Evolutionary conservation across 2,888 invertebrate species (phyloP).

Genomic region (Phymatocera aterrima): DNA sequence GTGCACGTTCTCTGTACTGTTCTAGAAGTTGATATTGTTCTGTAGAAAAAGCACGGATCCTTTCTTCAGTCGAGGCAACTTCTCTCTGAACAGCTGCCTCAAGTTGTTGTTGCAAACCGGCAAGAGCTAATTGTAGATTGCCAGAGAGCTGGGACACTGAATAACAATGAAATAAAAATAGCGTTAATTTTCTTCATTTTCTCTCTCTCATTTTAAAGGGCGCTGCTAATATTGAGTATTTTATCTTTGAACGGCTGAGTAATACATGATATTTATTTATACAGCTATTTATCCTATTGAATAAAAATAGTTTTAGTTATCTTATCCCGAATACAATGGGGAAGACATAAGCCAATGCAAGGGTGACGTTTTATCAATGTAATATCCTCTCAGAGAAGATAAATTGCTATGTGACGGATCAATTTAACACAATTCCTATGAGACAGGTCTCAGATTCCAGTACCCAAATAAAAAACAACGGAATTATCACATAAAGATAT

Average conservation of each 20-base stretch:
- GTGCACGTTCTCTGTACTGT: slow-evolving; percentile 83
- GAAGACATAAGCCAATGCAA: background rate
- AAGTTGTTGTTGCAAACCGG: slow-evolving; percentile 81
- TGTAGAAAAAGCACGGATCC: slow-evolving; percentile 85
- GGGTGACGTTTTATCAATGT: slow-evolving; percentile 7
- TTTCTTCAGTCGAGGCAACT: slow-evolving; percentile 83
- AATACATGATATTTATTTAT: background rate
- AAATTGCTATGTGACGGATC: background rate
- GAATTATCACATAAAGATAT: background rate
- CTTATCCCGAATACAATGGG: background rate
- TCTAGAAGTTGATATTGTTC: slow-evolving; percentile 86
- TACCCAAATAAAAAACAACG: background rate
- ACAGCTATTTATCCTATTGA: background rate
- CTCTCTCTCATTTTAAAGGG: too few relatives aligned
- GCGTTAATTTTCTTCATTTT: background rate
- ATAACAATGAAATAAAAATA: slow-evolving; percentile 45
- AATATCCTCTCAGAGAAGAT: too few relatives aligned
- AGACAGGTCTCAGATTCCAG: background rate
- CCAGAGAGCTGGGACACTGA: slow-evolving; percentile 74
- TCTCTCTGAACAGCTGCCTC: slow-evolving; percentile 83
- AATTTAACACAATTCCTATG: background rate
- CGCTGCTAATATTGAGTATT: background rate
- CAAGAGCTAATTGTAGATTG: slow-evolving; percentile 77
- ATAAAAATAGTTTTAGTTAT: slow-evolving; percentile 31
- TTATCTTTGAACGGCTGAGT: background rate